Base-by-base conservation (phyloP, 2,113 vertebrate genomes). In the Podilymbus podiceps region DNA sequence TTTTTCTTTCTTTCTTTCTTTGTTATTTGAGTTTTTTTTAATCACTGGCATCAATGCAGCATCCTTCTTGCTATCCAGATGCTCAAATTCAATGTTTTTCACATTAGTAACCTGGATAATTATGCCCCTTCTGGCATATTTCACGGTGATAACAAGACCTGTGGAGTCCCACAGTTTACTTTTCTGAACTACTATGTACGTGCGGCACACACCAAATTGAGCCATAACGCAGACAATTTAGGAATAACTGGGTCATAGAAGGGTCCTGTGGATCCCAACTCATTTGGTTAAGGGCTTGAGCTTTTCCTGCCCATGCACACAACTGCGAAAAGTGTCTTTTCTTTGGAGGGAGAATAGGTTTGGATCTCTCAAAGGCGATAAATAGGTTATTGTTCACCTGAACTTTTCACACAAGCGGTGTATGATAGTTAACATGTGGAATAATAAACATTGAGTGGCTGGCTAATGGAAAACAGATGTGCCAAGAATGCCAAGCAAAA, bases 391-490 rank as follows among this genome's bases (percentile, higher is more conserved):
- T 97, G 85, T 97, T 97, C 25, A 50, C 88, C 72, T 74, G 15
- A 94, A 92, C 72, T 96, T 97, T 91, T 97, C 95, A 79, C 95
- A 94, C 89, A 90, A 96, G 90, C 50, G 56, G 38, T 10, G 33
- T 79, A 62, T 40, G 46, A 78, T 83, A 93, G 84, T 84, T 94
- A 93, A 81, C 92, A 83, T 72, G 28, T 97, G 95, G 53, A 97
- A 97, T 94, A 97, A 97, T 90, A 98, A 97, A 96, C 88, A 94
- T 3, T 22, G 71, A 85, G 58, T 68, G 77, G 50, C 88, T 5
- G 17, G 90, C 72, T 97, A 97, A 98, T 95, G 93, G 64, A 31
- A 91, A 96, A 84, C 97, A 98, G 97, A 96, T 97, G 97, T 92
- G 85, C 63, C 85, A 95, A 44, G 95, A 91, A 94, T 97, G 89